Evolutionary conservation across 1,140 invertebrate species (phyloP), one percentile per base, ranked within the genome.

Genomic region (Nymphalis io): DNA sequence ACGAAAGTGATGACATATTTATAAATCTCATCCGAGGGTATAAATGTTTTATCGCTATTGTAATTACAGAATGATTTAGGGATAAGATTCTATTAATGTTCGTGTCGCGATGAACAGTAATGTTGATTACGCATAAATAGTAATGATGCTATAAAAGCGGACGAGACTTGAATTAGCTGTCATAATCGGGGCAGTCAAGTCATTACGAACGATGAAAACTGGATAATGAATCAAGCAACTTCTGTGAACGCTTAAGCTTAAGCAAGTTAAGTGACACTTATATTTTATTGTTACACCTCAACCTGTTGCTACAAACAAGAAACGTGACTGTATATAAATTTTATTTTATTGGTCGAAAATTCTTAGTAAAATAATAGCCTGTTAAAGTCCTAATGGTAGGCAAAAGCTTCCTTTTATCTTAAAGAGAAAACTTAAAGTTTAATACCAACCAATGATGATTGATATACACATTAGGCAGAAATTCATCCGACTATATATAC

Each of bases 131-230:
- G 18, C 51, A 68, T 59, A 74, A 74, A 74, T 67, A 74, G 59
- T 67, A 70, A 73, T 66, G 55, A 39, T 42, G 40, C 33, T 38
- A 48, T 73, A 73, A 73, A 73, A 74, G 63, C 40, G 60, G 62
- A 70, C 55, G 60, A 39, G 51, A 55, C 53, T 69, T 62, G 67
- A 69, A 69, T 73, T 73, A 73, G 55, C 51, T 53, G 46, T 39
- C n/a, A 70, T 59, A 70, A 58, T 58, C 18, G 18, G 40, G 58
- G 23, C 46, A 53, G 18, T 60, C 44, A 53, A 60, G 46, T 15
- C 58, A 40, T 60, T 44, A 40, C 46, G 33, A 61, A 27, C 46
- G 58, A 60, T 68, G n/a, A 42, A 68, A 68, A 68, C 66, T 53
- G 46, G 57, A 60, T 68, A 60, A 68, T 38, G 58, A 68, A 51